Evolutionary conservation across 2,888 invertebrate genomes (phyloP), one percentile per base, ranked within the genome.

Genomic region (Argyra leucocephala): DNA sequence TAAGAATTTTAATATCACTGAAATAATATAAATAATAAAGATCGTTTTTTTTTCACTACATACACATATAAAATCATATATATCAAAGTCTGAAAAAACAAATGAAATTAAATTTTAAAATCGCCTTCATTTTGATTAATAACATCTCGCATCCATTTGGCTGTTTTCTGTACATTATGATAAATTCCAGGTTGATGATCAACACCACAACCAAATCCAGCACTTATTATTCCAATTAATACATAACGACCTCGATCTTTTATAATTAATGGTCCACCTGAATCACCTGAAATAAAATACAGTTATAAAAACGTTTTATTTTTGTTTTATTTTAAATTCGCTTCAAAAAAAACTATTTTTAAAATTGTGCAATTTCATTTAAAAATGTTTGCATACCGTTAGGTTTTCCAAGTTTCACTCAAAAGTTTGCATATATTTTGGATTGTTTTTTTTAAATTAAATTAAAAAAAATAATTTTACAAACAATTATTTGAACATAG

Each of bases 111-210:
- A n/a, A n/a, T n/a, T n/a, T n/a, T n/a, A 7, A 31, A 31, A n/a
- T 48, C 18, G 12, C 48, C 48, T 3, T 31, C 61, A 26, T 76
- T 76, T 66, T 70, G 74, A 6, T 70, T 66, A 61, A 86, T 82
- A 64, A 86, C 79, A 22, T 83, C 82, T 69, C 82, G 81, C 66
- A 89, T 89, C 89, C 89, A 90, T 68, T 82, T 81, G 24, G 86
- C 81, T 6, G 89, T 89, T 71, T 85, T 83, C 71, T 86, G 84
- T 2, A 92, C 86, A 74, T 89, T 89, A 77, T 92, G 91, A 78
- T 92, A 92, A 72, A 92, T 92, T 36, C 91, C 91, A 0, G 92
- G 91, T 77, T 92, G 92, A 73, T 89, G 88, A 74, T 90, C 88
- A 18, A 91, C 89, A 0, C 91, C 91, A 74, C 91, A 92, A 62